A percentile compares a stretch with the other conserved stretches of the same genome.
Evolutionary conservation across 2,888 invertebrate species (phyloP).

Genomic region (Notodromas monacha): DNA sequence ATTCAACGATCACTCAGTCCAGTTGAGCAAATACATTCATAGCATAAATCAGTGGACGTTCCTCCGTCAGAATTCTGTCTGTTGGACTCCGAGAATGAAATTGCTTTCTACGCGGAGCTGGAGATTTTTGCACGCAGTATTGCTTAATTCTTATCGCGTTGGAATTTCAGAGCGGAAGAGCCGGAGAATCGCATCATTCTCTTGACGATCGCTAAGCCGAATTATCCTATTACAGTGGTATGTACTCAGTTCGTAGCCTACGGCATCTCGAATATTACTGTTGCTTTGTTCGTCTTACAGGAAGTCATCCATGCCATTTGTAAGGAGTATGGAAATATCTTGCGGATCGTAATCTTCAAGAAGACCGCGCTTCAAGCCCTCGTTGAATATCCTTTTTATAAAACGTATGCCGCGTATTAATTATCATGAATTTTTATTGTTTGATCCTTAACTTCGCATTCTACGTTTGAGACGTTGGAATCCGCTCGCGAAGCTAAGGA

Average conservation of each 20-base stretch:
- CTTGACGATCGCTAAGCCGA: conserved; percentile 87
- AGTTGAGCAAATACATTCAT: no score
- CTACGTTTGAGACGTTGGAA: conserved; percentile 66
- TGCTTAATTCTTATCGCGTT: no score
- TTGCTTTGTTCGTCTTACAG: conserved; percentile 37
- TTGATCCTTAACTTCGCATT: conserved; percentile 26
- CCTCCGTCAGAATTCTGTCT: no score
- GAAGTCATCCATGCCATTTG: conserved; percentile 94
- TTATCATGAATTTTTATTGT: neutral
- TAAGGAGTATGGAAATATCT: conserved; percentile 67
- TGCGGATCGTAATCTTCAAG: conserved; percentile 92
- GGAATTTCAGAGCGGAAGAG: no score
- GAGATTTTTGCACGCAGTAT: no score
- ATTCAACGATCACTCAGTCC: no score
- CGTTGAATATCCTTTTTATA: conserved; percentile 95
- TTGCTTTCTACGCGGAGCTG: no score
- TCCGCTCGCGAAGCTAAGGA: conserved; percentile 78
- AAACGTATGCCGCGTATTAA: conserved; percentile 12
- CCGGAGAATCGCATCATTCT: conserved; percentile 79
- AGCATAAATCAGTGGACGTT: no score
- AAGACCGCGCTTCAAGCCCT: conserved; percentile 94
- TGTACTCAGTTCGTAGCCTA: no score
- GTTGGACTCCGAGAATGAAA: no score
- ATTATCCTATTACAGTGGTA: conserved; percentile 96
- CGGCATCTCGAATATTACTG: no score